phyloP scores from a whole-genome alignment of 1,140 invertebrate genomes.

The Papilio xuthus region DNA sequence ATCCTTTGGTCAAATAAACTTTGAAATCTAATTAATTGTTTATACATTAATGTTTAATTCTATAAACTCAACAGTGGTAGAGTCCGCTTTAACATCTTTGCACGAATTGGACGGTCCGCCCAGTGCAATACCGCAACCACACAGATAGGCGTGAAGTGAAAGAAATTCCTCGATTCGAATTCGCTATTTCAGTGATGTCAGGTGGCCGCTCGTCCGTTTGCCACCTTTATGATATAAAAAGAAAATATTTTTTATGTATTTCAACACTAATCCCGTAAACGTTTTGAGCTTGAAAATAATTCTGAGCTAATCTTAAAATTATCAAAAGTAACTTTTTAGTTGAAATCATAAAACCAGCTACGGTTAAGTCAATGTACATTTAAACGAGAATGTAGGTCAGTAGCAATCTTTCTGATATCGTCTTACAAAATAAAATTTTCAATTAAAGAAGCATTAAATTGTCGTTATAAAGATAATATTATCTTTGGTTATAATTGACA shows the following conservation, averaged over 20 bases:
- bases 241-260: too few relatives aligned
- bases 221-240: too few relatives aligned
- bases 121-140: too few relatives aligned
- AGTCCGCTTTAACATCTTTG: too few relatives aligned
- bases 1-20: not conserved
- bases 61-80: too few relatives aligned
- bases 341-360: not conserved
- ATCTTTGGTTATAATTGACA: constrained; percentile 22
- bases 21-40: not conserved
- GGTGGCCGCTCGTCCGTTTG: too few relatives aligned
- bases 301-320: not conserved
- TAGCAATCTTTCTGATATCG: not conserved
- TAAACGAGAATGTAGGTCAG: not conserved
- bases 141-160: too few relatives aligned
- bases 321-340: not conserved
- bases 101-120: too few relatives aligned
- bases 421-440: not conserved
- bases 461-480: constrained; percentile 3
- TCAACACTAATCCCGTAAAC: too few relatives aligned
- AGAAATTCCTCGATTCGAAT: too few relatives aligned
- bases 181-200: too few relatives aligned
- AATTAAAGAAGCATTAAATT: constrained; percentile 7
- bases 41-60: too few relatives aligned
- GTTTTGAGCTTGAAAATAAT: not conserved
- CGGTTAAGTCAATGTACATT: not conserved